phyloP scores from a whole-genome alignment of 2,888 invertebrate species.

The Noctua janthina region DNA sequence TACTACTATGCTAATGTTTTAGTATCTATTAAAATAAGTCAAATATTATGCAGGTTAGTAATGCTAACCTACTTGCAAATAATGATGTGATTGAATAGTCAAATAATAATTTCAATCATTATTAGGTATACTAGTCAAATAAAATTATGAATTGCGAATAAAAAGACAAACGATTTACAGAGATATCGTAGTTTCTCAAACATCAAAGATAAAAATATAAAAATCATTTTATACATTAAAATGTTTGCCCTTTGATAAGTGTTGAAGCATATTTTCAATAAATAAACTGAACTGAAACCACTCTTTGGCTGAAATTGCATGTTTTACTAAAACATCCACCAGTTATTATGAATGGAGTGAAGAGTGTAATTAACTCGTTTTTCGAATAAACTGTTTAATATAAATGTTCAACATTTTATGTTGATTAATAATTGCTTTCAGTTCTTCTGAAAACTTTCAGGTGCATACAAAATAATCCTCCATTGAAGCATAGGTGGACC shows the following conservation, averaged over 20 bases:
- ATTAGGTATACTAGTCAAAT: background rate
- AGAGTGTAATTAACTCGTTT: conserved; percentile 22
- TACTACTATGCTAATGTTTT: background rate
- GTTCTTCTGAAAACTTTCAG: background rate
- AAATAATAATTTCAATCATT: background rate
- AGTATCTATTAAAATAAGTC: background rate
- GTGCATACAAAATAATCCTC: background rate
- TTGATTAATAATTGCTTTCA: background rate
- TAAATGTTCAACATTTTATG: conserved; percentile 12
- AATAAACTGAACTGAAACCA: background rate
- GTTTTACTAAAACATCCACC: conserved; percentile 5
- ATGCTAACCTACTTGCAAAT: background rate
- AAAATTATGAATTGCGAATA: background rate
- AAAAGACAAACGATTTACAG: background rate
- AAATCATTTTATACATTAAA: background rate
- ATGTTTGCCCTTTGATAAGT: background rate
- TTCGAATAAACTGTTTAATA: conserved; percentile 8
- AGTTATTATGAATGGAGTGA: conserved; percentile 1
- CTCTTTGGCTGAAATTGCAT: background rate
- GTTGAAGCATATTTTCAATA: background rate
- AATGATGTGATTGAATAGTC: background rate
- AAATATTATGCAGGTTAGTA: no score
- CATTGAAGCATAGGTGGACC: background rate
- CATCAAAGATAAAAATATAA: background rate
- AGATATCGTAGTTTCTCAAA: background rate